A percentile compares a stretch with the other conserved stretches of the same genome.
Conservation (phyloP, 1,140 invertebrate genomes). For the Ridgeia piscesae region DNA sequence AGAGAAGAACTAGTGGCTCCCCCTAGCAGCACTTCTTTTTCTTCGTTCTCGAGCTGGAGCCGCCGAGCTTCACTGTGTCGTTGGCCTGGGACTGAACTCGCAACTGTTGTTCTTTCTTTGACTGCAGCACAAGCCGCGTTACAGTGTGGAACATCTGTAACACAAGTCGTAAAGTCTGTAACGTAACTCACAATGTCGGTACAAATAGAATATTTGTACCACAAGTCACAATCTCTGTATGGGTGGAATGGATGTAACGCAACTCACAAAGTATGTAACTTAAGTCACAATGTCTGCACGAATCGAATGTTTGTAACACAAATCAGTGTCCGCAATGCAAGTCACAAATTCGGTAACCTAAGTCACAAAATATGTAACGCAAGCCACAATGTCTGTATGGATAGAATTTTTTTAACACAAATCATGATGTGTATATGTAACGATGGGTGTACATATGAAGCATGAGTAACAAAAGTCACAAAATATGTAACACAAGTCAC, state of each 20-base stretch:
- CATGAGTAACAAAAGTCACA: not conserved
- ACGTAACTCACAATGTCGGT: no score
- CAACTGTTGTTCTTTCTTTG: slow-evolving; percentile 30
- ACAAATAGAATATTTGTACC: not conserved
- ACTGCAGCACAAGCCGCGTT: slow-evolving; percentile 23
- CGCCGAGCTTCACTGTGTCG: slow-evolving; percentile 25
- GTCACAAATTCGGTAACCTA: no score
- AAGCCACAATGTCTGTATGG: not conserved
- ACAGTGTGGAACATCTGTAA: slow-evolving; percentile 32
- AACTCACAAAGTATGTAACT: slow-evolving; percentile 23
- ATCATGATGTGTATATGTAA: not conserved
- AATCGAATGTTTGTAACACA: slow-evolving; percentile 30
- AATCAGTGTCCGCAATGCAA: not conserved
- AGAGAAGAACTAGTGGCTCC: not conserved
- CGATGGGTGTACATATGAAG: not conserved
- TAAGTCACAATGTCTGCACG: no score
- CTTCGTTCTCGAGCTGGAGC: slow-evolving; percentile 6
- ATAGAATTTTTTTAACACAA: not conserved
- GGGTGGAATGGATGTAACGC: not conserved
- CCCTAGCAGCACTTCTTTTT: slow-evolving; percentile 32
- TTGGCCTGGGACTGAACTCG: slow-evolving; percentile 24
- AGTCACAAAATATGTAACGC: not conserved
- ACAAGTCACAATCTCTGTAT: not conserved
- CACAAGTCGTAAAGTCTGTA: slow-evolving; percentile 2
- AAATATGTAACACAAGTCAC: not conserved